phyloP scores from a whole-genome alignment of 2,113 vertebrate species.

The Asarcornis scutulata region DNA sequence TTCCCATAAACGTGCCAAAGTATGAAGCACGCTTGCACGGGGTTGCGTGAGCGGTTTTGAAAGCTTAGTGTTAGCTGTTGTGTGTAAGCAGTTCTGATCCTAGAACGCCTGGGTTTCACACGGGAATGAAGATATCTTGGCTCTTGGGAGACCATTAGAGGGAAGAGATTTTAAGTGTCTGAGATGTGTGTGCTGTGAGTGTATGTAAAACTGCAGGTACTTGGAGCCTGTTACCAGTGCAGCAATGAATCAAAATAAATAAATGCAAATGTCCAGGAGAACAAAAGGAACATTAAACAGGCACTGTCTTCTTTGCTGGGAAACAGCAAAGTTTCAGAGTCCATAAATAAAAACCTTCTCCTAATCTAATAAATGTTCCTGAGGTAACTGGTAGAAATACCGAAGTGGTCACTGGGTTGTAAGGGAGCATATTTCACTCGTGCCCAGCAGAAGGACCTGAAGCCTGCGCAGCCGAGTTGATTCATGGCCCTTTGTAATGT shows the following conservation, averaged over 20 bases:
- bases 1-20: neutral
- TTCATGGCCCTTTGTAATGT: conserved; percentile 58
- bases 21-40: neutral
- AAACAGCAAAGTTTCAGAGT: conserved; percentile 20
- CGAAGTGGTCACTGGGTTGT: conserved; percentile 60
- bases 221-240: neutral
- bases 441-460: conserved; percentile 13
- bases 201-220: neutral
- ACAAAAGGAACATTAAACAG: conserved; percentile 48
- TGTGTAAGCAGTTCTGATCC: neutral
- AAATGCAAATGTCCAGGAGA: conserved; percentile 49
- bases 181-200: neutral
- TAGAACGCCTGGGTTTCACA: neutral
- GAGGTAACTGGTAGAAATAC: conserved; percentile 73
- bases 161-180: neutral
- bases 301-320: conserved; percentile 33
- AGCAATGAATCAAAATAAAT: conserved; percentile 52
- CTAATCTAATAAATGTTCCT: conserved; percentile 70
- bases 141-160: neutral
- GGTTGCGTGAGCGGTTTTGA: neutral
- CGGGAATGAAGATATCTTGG: neutral
- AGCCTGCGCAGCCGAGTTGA: conserved; percentile 62
- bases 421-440: conserved; percentile 61
- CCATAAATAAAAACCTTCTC: conserved; percentile 71
- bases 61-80: neutral